Conservation (phyloP, 2,888 invertebrate species). For the Eumerus sabulonum region DNA sequence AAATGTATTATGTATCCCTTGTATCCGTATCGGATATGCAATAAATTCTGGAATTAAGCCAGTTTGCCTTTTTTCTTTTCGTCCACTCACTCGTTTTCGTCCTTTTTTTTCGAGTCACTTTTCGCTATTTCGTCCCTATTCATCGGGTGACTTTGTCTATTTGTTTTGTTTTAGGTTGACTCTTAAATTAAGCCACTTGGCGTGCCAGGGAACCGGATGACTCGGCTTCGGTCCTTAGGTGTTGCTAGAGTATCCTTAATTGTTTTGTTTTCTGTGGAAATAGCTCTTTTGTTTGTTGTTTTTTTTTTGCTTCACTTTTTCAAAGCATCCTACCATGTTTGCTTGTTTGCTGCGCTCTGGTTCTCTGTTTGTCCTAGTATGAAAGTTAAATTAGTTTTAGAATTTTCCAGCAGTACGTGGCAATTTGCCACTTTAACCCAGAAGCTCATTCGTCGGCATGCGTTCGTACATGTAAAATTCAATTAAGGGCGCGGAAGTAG, state of each 20-base stretch:
- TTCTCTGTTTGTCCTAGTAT: slow-evolving; percentile 20
- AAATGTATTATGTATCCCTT: background rate
- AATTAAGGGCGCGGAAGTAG: slow-evolving; percentile 45
- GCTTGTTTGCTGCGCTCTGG: too few relatives aligned
- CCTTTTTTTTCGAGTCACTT: slow-evolving; percentile 2
- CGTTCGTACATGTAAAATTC: slow-evolving; percentile 30
- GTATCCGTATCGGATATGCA: slow-evolving; percentile 40
- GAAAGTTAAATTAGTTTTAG: slow-evolving; percentile 67
- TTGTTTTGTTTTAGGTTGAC: slow-evolving; percentile 44
- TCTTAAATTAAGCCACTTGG: slow-evolving; percentile 56
- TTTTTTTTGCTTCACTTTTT: slow-evolving; percentile 5
- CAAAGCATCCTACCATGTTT: too few relatives aligned
- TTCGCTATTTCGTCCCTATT: background rate
- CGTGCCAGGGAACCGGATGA: background rate
- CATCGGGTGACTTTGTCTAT: background rate
- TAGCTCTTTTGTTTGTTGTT: slow-evolving; percentile 1
- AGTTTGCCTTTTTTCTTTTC: slow-evolving; percentile 31
- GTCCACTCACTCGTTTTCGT: background rate
- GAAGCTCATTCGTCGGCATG: background rate
- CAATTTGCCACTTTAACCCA: slow-evolving; percentile 57
- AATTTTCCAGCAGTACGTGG: slow-evolving; percentile 47
- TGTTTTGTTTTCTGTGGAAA: slow-evolving; percentile 33
- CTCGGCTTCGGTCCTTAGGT: slow-evolving; percentile 20
- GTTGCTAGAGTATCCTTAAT: slow-evolving; percentile 43
- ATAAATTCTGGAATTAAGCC: slow-evolving; percentile 60